phyloP scores from a whole-genome alignment of 2,888 invertebrate genomes.

The Orchestes rusci region DNA sequence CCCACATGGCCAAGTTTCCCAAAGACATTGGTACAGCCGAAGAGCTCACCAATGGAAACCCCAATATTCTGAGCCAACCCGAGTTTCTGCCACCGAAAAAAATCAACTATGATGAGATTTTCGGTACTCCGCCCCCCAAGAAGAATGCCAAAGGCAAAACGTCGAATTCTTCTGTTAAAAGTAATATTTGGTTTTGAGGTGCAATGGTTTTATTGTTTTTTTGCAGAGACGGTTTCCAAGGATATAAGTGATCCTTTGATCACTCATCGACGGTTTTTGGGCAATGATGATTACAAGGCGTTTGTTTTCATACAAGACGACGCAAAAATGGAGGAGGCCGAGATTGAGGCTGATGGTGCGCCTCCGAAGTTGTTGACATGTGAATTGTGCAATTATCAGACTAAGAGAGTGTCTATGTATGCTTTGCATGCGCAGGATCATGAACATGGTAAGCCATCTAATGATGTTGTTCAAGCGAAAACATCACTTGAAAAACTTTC shows the following conservation, averaged over 20 bases:
- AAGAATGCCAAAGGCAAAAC: constrained; percentile 36
- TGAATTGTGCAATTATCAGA: too few relatives aligned
- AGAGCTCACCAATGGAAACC: constrained; percentile 61
- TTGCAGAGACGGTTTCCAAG: background rate
- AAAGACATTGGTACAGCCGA: constrained; percentile 71
- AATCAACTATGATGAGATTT: constrained; percentile 47
- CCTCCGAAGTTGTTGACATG: too few relatives aligned
- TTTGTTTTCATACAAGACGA: constrained; percentile 56
- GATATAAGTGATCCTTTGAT: constrained; percentile 32
- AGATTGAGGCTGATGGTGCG: constrained; percentile 30
- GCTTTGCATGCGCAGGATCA: too few relatives aligned
- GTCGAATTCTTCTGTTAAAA: constrained; percentile 24
- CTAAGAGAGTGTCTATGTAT: too few relatives aligned
- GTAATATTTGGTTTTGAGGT: too few relatives aligned
- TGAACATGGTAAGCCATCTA: too few relatives aligned
- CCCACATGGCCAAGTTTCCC: constrained; percentile 73
- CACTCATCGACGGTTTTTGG: constrained; percentile 47
- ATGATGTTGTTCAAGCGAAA: too few relatives aligned
- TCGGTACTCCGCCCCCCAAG: constrained; percentile 45
- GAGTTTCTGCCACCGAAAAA: constrained; percentile 50
- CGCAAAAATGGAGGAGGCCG: constrained; percentile 34
- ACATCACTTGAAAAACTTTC: too few relatives aligned
- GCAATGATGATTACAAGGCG: constrained; percentile 51
- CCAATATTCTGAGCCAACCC: constrained; percentile 58
- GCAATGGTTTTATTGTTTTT: background rate